These are phyloP conservation scores for Pseudomyrmex cubaensis DNA, from an alignment of 1,140 invertebrate species.

Conservation along the genomic window DNA sequence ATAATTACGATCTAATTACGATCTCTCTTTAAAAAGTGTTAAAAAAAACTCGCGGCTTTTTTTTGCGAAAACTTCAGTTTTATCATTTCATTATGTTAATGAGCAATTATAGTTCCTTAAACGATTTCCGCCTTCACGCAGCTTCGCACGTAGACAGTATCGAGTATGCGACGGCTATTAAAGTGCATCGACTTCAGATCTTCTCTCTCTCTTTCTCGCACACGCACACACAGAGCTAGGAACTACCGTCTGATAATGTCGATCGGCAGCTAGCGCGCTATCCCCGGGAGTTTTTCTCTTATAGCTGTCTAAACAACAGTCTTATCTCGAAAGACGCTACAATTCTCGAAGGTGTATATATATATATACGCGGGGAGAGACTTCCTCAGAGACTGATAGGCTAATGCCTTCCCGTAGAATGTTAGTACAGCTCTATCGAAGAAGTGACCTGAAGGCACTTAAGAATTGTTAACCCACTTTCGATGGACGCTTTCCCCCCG, in stretches of 20 bases:
- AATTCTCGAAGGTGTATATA: constrained; percentile 22
- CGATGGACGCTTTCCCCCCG: constrained; percentile 19
- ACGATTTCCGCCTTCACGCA: neutral
- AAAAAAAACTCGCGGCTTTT: neutral
- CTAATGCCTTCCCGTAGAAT: constrained; percentile 50
- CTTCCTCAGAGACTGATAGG: constrained; percentile 60
- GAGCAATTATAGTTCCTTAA: neutral
- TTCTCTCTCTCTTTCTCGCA: neutral
- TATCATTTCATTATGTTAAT: neutral
- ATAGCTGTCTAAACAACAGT: constrained; percentile 46
- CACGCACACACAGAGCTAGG: neutral
- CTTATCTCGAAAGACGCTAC: constrained; percentile 58
- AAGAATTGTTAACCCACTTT: constrained; percentile 61
- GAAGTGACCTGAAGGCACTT: constrained; percentile 48
- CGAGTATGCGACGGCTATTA: constrained; percentile 53
- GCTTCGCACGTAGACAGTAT: constrained; percentile 36
- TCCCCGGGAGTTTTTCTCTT: constrained; percentile 39
- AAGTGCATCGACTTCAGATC: constrained; percentile 23
- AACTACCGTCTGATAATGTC: constrained; percentile 26
- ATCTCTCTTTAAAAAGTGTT: no score
- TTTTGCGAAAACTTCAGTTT: neutral
- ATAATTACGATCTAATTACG: constrained; percentile 21
- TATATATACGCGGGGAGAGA: neutral
- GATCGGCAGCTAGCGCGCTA: constrained; percentile 15
- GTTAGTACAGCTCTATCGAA: constrained; percentile 41